Percentiles rank a stretch among this genome's conserved stretches.
Conservation (phyloP, 2,888 invertebrate genomes). For the Buathra laborator region DNA sequence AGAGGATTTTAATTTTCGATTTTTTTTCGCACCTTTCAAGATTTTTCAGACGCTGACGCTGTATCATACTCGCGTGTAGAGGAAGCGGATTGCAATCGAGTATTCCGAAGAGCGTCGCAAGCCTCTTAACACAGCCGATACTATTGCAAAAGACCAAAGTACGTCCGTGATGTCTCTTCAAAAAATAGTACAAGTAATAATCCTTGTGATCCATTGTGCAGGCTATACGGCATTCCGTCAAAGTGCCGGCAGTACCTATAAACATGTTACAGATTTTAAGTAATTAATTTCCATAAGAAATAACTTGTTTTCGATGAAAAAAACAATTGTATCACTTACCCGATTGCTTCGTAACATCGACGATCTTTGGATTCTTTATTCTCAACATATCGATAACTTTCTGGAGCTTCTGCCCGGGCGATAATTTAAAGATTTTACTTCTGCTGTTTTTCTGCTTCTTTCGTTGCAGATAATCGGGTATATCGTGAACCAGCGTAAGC, state of each 20-base stretch:
- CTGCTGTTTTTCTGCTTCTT: conserved; percentile 85
- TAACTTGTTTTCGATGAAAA: background rate
- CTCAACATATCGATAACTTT: conserved; percentile 92
- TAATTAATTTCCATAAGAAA: background rate
- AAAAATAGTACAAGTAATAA: conserved; percentile 96
- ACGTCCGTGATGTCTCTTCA: conserved; percentile 93
- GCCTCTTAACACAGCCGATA: conserved; percentile 95
- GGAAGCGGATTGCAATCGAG: conserved; percentile 91
- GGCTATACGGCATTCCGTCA: conserved; percentile 94
- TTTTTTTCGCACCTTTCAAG: conserved; percentile 90
- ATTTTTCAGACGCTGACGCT: conserved; percentile 96
- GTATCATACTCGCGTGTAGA: conserved; percentile 96
- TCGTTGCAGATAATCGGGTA: conserved; percentile 90
- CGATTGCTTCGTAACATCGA: conserved; percentile 94
- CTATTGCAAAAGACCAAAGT: conserved; percentile 98
- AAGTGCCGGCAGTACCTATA: conserved; percentile 92
- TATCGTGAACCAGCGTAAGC: conserved; percentile 95
- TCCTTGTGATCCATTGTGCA: conserved; percentile 95
- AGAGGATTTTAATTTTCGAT: background rate
- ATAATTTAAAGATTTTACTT: conserved; percentile 88
- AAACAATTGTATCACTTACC: conserved; percentile 85
- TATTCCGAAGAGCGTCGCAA: conserved; percentile 89
- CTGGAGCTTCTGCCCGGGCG: conserved; percentile 91
- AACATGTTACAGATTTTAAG: conserved; percentile 23
- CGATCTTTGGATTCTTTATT: conserved; percentile 95